These are phyloP conservation scores for Poecilia gillii DNA, from an alignment of 2,797 vertebrate genomes.

Conservation along the genomic window DNA sequence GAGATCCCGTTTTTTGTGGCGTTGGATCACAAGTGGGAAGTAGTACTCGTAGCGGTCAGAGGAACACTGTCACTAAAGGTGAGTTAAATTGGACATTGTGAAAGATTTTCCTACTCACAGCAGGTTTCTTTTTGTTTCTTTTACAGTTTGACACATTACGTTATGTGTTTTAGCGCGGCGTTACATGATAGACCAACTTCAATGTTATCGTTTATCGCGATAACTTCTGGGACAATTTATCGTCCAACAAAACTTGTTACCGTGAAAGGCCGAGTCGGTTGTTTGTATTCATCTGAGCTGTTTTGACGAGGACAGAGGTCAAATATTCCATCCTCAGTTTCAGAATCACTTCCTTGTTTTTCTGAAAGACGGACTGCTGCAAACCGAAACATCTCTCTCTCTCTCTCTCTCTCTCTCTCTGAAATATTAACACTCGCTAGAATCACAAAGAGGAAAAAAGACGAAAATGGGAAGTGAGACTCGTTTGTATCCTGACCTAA, in stretches of 20 bases:
- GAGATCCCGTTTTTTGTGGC: slow-evolving; percentile 97
- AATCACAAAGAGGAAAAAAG: not conserved
- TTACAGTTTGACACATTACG: not conserved
- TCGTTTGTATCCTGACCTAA: not conserved
- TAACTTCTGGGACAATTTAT: not conserved
- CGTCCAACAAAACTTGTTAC: no score
- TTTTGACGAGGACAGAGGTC: no score
- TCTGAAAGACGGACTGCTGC: not conserved
- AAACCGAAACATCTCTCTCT: not conserved
- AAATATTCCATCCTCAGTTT: slow-evolving; percentile 1
- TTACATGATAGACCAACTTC: not conserved
- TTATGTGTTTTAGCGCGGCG: not conserved
- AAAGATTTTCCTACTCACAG: not conserved
- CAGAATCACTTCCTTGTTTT: slow-evolving; percentile 42
- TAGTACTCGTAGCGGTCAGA: slow-evolving; percentile 92
- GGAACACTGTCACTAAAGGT: slow-evolving; percentile 96
- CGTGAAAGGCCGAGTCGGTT: no score
- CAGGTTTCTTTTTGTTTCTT: no score
- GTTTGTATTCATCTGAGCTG: no score
- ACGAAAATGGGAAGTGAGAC: not conserved
- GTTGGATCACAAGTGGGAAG: slow-evolving; percentile 93
- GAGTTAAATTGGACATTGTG: slow-evolving; percentile 30
- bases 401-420: no score
- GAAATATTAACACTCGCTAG: not conserved
- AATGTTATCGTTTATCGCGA: not conserved